Base-by-base conservation (phyloP, 2,113 vertebrate genomes). In the Crotalus helleri region DNA sequence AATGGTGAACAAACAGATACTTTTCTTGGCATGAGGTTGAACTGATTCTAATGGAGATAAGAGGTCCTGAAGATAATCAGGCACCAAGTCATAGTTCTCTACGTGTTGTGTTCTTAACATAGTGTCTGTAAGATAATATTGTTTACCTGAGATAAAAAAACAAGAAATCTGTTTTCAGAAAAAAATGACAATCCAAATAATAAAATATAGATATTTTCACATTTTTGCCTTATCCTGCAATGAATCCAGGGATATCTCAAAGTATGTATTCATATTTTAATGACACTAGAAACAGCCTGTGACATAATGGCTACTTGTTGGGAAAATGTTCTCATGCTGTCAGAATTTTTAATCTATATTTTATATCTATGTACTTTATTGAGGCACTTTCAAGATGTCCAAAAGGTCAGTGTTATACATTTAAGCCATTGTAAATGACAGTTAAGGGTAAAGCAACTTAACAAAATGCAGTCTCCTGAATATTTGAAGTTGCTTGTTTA, bases 401-500 rank as follows among this genome's bases (percentile, higher is more conserved):
- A 15, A 44, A 26, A 92, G 91, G 29, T 92, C 93, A 89, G 4
- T 59, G 26, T 92, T 93, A 94, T 92, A 91, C 0, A 0, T 92
- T 95, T 81, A 94, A 57, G 13, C 49, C 44, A 44, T 86, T 59
- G 88, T 49, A 93, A 44, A 74, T 91, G 85, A 94, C 4, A 95
- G 17, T 11, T 85, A 24, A 4, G 93, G 55, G 17, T 87, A n/a
- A 39, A 92, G 26, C 44, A 90, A 13, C 0, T 0, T 58, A 39
- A 57, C 10, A 51, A 0, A 0, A 44, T 93, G n/a, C 4, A 0
- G 53, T 49, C 1, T 0, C 89, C 89, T 91, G 87, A n/a, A 23
- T 85, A 7, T 92, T 39, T 81, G 85, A 58, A 3, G 29, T 92
- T 21, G 64, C 89, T 88, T 58, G 2, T n/a, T 93, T 13, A 61